Evolutionary conservation across 1,140 invertebrate genomes (phyloP), one percentile per base, ranked within the genome.

Genomic region (Eueides isabella): DNA sequence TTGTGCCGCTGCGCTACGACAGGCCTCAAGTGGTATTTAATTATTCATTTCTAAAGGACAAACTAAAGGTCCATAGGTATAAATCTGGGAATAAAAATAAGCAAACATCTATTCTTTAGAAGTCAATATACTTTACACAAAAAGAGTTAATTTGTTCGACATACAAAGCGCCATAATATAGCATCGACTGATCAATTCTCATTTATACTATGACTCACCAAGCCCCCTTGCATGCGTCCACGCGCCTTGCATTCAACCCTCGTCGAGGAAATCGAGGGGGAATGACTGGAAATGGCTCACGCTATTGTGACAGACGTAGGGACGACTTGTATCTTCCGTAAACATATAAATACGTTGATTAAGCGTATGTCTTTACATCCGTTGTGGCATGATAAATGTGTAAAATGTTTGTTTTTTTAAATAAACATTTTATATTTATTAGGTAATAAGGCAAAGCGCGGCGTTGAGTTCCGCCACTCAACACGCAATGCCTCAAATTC

Each of bases 281-380:
- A 88, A 88, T 84, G 85, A 81, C 85, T 89, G 85, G 84, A 90
- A 88, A 90, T 86, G 87, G 88, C 83, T 85, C 86, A 86, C 83
- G 88, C 89, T 83, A 91, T 92, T 92, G 90, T 92, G 72, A 77
- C 80, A 83, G 78, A 84, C 71, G 72, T 64, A 80, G 85, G 89
- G 89, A 85, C 82, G 83, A 84, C 26, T 30, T 31, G 14, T 63
- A 26, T 48, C 31, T 55, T 55, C 48, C 48, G 48, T 55, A 55
- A 55, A 55, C 48, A 55, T 55, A 55, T 26, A 55, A 55, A 26
- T 26, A 55, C 16, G 23, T 55, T 55, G 19, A 55, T 55, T 55
- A 7, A 55, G 11, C 7, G 19, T 9, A 55, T 55, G 23, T 55
- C 48, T 55, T 55, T 55, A 23, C 12, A 5, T 55, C 48, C 19